A percentile compares a stretch with the other conserved stretches of the same genome.
Evolutionary conservation across 2,888 invertebrate species (phyloP).

Genomic region (Chymomyza fuscimana): DNA sequence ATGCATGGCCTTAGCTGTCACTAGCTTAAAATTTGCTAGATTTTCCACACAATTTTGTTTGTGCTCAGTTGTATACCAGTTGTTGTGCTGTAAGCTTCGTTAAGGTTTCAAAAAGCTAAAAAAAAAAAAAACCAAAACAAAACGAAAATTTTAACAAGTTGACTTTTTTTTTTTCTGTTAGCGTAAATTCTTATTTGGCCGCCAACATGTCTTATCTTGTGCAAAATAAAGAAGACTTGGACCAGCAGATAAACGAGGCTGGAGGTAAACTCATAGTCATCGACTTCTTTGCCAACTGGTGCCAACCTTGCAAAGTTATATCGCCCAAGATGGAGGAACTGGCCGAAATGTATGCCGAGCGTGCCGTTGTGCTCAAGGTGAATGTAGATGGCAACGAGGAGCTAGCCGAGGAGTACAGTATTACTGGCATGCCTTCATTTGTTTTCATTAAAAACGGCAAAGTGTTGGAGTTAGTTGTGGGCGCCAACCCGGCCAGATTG

Average conservation of each 20-base stretch:
- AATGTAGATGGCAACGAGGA: constrained; percentile 94
- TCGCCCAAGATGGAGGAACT: constrained; percentile 89
- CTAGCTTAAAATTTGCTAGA: neutral
- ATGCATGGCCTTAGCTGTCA: neutral
- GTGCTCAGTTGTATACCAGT: neutral
- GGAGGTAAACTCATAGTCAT: constrained; percentile 90
- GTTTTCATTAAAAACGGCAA: constrained; percentile 88
- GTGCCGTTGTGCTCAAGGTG: constrained; percentile 80
- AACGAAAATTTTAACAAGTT: neutral
- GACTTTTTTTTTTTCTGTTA: neutral
- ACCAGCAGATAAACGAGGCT: constrained; percentile 85
- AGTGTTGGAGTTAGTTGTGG: constrained; percentile 87
- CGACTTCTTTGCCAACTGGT: constrained; percentile 95
- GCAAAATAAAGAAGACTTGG: constrained; percentile 82
- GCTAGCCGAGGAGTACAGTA: constrained; percentile 87
- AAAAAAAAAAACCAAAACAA: neutral
- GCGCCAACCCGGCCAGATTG: constrained; percentile 88
- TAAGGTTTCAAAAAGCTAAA: neutral
- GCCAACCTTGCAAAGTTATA: constrained; percentile 94
- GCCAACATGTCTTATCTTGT: constrained; percentile 76
- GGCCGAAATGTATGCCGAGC: constrained; percentile 82
- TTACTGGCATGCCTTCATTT: constrained; percentile 94
- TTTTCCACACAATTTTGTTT: neutral
- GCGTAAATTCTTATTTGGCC: neutral
- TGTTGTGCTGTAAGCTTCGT: neutral